Conservation (phyloP, 2,888 invertebrate genomes). For the Macrophya annulata region DNA sequence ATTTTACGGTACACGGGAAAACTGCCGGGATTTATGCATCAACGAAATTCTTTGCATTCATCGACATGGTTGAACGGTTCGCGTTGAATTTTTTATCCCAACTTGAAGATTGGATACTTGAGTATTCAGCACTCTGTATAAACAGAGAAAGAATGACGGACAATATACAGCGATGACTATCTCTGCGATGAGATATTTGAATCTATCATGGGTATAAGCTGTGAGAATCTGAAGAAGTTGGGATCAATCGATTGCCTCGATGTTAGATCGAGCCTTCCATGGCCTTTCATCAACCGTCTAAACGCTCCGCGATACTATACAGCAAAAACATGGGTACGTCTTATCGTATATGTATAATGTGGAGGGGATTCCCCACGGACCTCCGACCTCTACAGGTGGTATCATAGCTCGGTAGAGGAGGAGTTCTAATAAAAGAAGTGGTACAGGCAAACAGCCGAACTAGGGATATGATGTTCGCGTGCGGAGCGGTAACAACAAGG, state of each 20-base stretch:
- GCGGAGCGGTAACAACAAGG: slow-evolving; percentile 52
- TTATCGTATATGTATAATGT: not conserved
- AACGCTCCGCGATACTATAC: slow-evolving; percentile 9
- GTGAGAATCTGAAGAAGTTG: slow-evolving; percentile 27
- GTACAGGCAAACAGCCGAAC: slow-evolving; percentile 48
- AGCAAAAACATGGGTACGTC: not conserved
- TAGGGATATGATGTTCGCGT: slow-evolving; percentile 29
- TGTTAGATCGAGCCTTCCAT: not conserved
- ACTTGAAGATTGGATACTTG: slow-evolving; percentile 12
- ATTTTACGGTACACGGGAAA: slow-evolving; percentile 45
- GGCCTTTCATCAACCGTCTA: slow-evolving; percentile 14
- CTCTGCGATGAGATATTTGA: not conserved
- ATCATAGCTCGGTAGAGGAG: slow-evolving; percentile 4
- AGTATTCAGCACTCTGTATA: slow-evolving; percentile 1
- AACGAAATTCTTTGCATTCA: slow-evolving; percentile 37
- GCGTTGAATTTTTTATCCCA: slow-evolving; percentile 33
- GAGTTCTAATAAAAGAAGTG: slow-evolving; percentile 36
- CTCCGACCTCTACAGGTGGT: slow-evolving; percentile 49
- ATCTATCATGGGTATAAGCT: not conserved
- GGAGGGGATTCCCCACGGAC: slow-evolving; percentile 45
- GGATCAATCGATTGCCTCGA: slow-evolving; percentile 15
- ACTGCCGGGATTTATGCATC: slow-evolving; percentile 20
- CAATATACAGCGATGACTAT: not conserved
- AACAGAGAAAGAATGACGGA: not conserved
- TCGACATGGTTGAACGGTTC: slow-evolving; percentile 41